Conservation (phyloP, 2,797 vertebrate genomes). For the Pseudochromis fuscus region DNA sequence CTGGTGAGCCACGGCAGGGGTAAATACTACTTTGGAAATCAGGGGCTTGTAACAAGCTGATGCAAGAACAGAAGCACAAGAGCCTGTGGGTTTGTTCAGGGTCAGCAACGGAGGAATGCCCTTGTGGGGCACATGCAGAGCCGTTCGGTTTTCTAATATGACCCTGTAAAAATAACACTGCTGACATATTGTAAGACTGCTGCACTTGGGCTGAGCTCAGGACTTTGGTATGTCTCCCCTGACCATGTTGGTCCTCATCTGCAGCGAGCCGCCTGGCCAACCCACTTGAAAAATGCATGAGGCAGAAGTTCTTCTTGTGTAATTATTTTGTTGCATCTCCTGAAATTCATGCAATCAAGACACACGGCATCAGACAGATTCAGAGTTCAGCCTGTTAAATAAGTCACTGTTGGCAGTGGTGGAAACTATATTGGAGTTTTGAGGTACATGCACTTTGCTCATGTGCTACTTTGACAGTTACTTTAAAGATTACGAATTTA, state of each 20-base stretch:
- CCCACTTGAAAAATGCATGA: constrained; percentile 67
- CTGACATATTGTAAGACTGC: constrained; percentile 78
- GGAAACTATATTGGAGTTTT: no score
- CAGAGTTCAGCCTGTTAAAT: constrained; percentile 8
- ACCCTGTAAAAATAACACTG: constrained; percentile 84
- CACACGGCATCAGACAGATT: constrained; percentile 8
- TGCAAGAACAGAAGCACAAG: constrained; percentile 66
- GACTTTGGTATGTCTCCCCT: constrained; percentile 82
- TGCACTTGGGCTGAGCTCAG: constrained; percentile 81
- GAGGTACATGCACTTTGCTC: no score
- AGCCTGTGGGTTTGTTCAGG: constrained; percentile 73
- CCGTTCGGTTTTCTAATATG: constrained; percentile 79
- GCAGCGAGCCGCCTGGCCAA: constrained; percentile 49
- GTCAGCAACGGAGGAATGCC: constrained; percentile 77
- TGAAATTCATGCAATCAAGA: not conserved
- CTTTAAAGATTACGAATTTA: not conserved
- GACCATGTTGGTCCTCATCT: constrained; percentile 76
- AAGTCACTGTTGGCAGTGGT: not conserved
- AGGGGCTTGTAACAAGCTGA: constrained; percentile 65
- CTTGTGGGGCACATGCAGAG: constrained; percentile 78
- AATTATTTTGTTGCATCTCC: constrained; percentile 41
- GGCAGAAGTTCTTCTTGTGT: constrained; percentile 47
- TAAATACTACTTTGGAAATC: constrained; percentile 72
- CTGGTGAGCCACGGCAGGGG: constrained; percentile 65
- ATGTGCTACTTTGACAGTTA: not conserved